Evolutionary conservation across 2,888 invertebrate genomes (phyloP), one percentile per base, ranked within the genome.

Genomic region (Rhamphomyia laevipes): DNA sequence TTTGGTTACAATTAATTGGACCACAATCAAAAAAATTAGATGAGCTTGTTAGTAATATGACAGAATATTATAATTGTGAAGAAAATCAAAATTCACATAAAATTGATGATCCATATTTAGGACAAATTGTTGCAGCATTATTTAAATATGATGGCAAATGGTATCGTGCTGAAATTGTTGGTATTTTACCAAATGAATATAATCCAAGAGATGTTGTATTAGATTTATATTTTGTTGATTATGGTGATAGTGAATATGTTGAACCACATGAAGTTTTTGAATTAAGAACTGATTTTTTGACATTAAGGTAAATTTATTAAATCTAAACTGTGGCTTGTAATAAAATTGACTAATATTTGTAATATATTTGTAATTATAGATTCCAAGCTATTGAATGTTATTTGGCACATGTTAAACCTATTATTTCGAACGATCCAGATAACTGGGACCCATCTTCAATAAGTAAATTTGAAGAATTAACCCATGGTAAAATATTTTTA

Each of bases 1-100:
- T 94, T 72, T 94, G 91, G 89, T 77, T 93, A 11, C 93, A 93
- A 73, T 77, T 88, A 53, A 78, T 83, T 47, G 85, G 87, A 0
- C 77, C 84, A 0, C 80, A 81, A 57, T 82, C 86, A 1, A 74
- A 80, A 9, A 81, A 86, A 63, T 72, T 94, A 15, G 89, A 93
- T 65, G 77, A 82, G 45, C 72, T 94, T 31, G 85, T 88, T 6
- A 76, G 80, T 7, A 77, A 82, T 51, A 92, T 94, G 91, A 88
- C 88, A 0, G 79, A 78, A 5, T 90, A 85, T 65, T 93, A 92
- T 63, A 71, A 73, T 41, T 73, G 77, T 43, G 70, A 72, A 52
- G 80, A 81, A 51, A 85, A 84, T 61, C 72, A 77, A 16, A 76
- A 75, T 11, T 62, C 75, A 4, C 85, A 86, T 63, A 62, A 70